These are phyloP conservation scores for Coluber constrictor DNA, from an alignment of 2,797 vertebrate species.

Conservation along the genomic window DNA sequence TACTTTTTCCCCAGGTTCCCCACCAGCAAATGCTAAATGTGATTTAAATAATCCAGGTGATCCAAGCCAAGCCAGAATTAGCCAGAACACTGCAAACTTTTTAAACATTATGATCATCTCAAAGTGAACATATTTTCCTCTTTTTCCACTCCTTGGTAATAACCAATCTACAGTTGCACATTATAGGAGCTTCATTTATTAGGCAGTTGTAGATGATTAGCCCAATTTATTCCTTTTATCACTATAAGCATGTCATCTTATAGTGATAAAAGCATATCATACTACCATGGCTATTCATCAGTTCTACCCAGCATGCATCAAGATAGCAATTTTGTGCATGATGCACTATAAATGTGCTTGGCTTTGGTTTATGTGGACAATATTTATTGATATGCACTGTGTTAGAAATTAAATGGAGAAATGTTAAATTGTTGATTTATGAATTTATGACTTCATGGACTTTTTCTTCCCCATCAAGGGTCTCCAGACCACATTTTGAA, in stretches of 20 bases:
- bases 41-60: slow-evolving; percentile 28
- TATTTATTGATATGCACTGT: not conserved
- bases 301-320: not conserved
- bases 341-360: not conserved
- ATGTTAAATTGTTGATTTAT: not conserved
- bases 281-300: not conserved
- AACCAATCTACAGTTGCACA: not conserved
- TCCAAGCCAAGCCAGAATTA: slow-evolving; percentile 15
- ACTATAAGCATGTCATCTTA: not conserved
- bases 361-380: not conserved
- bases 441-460: not conserved
- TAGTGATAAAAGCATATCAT: not conserved
- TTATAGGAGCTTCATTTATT: slow-evolving; percentile 7
- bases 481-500: not conserved
- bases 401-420: not conserved
- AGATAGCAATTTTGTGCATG: not conserved
- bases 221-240: slow-evolving; percentile 18
- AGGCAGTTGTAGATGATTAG: not conserved
- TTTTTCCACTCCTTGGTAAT: not conserved
- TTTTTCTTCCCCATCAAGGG: not conserved
- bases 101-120: slow-evolving; percentile 23
- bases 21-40: slow-evolving; percentile 39
- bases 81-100: not conserved
- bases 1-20: slow-evolving; percentile 28
- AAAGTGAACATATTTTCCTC: not conserved